phyloP scores from a whole-genome alignment of 2,888 invertebrate genomes.

The Aleiodes testaceus region DNA sequence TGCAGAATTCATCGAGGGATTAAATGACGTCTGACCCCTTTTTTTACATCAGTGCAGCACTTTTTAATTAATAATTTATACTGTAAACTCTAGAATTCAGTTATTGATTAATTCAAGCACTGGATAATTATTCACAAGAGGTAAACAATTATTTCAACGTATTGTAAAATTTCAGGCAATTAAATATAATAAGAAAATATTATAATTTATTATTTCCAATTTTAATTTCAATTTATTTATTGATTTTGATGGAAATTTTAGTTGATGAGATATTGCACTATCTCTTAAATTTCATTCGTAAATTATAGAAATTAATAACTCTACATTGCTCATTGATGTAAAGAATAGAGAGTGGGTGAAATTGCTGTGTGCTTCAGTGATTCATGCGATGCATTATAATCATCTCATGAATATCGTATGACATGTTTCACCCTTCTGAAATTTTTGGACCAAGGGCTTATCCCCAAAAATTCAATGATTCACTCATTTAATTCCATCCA shows the following conservation, averaged over 20 bases:
- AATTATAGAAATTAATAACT: constrained; percentile 49
- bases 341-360: constrained; percentile 34
- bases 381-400: constrained; percentile 44
- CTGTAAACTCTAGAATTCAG: too few relatives aligned
- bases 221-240: background rate
- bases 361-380: constrained; percentile 35
- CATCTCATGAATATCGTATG: constrained; percentile 49
- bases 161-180: constrained; percentile 7
- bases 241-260: too few relatives aligned
- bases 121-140: constrained; percentile 6
- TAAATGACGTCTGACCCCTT: too few relatives aligned
- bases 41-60: background rate
- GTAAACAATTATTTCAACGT: background rate
- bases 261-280: constrained; percentile 39
- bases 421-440: constrained; percentile 17
- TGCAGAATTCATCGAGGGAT: background rate
- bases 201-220: background rate
- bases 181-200: background rate
- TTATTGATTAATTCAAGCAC: background rate
- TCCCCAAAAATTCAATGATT: background rate
- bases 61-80: too few relatives aligned
- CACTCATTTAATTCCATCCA: background rate
- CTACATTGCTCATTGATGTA: constrained; percentile 26
- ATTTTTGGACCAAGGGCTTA: background rate
- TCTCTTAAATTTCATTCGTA: constrained; percentile 27